Percentiles rank a stretch among this genome's conserved stretches.
Conservation (phyloP, 2,113 vertebrate genomes). For the Dipodomys stephensi region DNA sequence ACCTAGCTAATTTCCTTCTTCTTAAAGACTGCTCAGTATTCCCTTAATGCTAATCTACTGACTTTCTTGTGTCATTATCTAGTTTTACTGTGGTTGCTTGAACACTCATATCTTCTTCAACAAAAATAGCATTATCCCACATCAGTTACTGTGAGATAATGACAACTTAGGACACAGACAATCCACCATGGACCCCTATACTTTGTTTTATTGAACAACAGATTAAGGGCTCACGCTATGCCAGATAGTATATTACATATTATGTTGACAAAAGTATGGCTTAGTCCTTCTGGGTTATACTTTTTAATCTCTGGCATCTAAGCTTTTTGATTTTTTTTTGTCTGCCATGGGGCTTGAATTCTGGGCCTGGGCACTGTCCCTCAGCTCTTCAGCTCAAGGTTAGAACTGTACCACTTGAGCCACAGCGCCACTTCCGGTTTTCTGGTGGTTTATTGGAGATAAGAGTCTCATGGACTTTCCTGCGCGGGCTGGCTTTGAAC, state of each 20-base stretch:
- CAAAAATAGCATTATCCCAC: not conserved
- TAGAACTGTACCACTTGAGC: no score
- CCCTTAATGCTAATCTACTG: not conserved
- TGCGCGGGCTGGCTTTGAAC: no score
- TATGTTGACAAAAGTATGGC: constrained; percentile 7
- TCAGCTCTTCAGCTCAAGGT: no score
- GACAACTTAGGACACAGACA: no score
- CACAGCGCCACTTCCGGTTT: no score
- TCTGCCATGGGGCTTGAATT: no score
- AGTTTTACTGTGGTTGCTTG: constrained; percentile 1
- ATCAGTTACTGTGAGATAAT: no score
- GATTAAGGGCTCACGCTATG: not conserved
- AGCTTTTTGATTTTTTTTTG: not conserved
- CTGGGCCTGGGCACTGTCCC: no score
- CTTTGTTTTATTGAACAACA: not conserved
- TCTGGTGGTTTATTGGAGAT: no score
- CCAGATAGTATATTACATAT: not conserved
- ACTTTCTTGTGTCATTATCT: not conserved
- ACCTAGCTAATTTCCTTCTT: not conserved
- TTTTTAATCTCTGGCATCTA: not conserved
- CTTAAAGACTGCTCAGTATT: not conserved
- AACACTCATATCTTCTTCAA: not conserved
- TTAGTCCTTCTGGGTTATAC: not conserved
- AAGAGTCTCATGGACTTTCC: no score
- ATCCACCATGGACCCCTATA: no score